Evolutionary conservation across 2,113 vertebrate genomes (phyloP).

Genomic region (Zosterops pallidus): DNA sequence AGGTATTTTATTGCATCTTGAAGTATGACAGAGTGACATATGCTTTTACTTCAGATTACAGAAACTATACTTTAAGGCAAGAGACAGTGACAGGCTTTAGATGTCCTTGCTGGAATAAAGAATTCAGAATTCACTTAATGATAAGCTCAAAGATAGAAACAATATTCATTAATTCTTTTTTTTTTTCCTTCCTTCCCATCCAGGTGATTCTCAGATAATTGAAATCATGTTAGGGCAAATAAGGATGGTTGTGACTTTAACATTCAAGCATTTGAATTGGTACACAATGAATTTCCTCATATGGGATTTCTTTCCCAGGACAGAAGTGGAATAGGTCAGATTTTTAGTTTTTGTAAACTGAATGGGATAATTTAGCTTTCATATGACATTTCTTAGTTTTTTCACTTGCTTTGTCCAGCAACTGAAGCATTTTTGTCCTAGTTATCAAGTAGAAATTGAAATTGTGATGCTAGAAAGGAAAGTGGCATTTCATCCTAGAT

Average conservation of each 20-base stretch:
- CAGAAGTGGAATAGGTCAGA: not conserved
- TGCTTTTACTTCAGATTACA: not conserved
- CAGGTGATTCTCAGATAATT: not conserved
- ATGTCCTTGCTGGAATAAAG: not conserved
- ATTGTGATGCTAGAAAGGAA: not conserved
- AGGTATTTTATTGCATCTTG: not conserved
- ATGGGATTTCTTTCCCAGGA: not conserved
- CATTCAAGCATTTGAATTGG: not conserved
- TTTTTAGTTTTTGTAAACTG: not conserved
- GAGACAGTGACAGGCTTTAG: not conserved
- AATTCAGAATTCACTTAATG: not conserved
- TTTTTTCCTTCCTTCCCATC: not conserved
- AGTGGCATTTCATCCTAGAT: not conserved
- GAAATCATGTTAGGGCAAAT: not conserved
- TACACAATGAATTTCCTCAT: not conserved
- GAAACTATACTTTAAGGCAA: not conserved
- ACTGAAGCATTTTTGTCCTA: not conserved
- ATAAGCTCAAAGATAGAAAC: not conserved
- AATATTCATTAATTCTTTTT: rapidly evolving
- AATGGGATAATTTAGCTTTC: not conserved
- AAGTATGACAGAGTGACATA: not conserved
- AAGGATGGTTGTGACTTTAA: not conserved
- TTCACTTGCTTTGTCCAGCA: not conserved
- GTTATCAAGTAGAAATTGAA: not conserved
- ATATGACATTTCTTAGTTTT: not conserved